Base-by-base conservation (phyloP, 1,140 invertebrate species). In the Lasaia peninsularis region DNA sequence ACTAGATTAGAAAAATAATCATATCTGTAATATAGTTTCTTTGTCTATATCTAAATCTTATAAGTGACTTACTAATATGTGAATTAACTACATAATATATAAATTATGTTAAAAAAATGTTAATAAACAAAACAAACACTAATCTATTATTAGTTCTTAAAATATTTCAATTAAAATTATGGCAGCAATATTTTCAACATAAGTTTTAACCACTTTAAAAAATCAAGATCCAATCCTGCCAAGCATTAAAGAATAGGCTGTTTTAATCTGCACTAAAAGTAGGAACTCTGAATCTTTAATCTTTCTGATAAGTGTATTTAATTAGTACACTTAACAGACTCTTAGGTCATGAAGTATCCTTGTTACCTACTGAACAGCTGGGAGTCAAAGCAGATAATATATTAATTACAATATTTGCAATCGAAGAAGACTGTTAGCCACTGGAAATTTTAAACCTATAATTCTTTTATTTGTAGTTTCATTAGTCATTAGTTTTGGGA, bases 81-180 rank as follows among this genome's bases (percentile, higher is more conserved):
- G 8, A 12, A 37, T 16, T 16, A 40, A 40, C 35, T 40, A 37
- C 35, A 16, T 37, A 40, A 16, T 40, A 40, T 1, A 2, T 40
- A 28, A 28, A 28, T 28, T 28, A 28, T 8, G 35, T 16, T 12
- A 4, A 35, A 40, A 40, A 40, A 40, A 40, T 40, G 35, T 40
- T 40, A 40, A 40, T 40, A 40, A 18, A 40, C 35, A 40, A 40
- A 40, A 40, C 35, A 40, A 40, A 40, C 35, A 16, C 35, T 40
- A 40, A 40, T 40, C 14, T 40, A 40, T 40, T 40, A 16, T 40
- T 40, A 40, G 35, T 40, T 16, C 35, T 40, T 12, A 40, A 18
- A 18, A 40, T 40, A 40, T 40, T 40, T 10, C 37, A 40, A 40
- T 40, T 40, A 40, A 5, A 40, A 40, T 44, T 18, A 44, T 44